Percentiles rank a stretch among this genome's conserved stretches.
Conservation (phyloP, 2,113 vertebrate species). For the Calcarius ornatus region DNA sequence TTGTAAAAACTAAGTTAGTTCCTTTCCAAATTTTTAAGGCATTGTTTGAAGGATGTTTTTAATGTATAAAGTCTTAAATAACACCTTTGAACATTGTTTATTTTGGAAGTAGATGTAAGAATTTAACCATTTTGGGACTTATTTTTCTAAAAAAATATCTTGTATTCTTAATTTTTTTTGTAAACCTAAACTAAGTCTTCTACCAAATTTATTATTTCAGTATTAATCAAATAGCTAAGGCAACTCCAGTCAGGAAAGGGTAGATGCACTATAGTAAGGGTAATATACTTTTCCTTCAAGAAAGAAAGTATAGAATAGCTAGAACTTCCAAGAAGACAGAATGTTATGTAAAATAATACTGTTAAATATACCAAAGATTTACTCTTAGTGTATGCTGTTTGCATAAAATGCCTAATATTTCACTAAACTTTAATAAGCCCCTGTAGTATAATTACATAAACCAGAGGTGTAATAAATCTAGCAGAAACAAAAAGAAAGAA, state of each 20-base stretch:
- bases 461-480: not conserved
- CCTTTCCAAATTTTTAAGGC: not conserved
- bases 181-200: slow-evolving; percentile 48
- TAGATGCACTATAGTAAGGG: not conserved
- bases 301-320: not conserved
- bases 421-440: slow-evolving; percentile 14
- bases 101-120: not conserved
- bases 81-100: not conserved
- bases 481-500: not conserved
- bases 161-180: slow-evolving; percentile 10
- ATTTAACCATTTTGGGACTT: not conserved
- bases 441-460: slow-evolving; percentile 21
- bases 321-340: slow-evolving; percentile 24
- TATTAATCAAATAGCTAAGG: slow-evolving; percentile 33
- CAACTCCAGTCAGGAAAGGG: not conserved
- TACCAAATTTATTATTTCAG: slow-evolving; percentile 41
- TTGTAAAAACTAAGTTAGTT: not conserved
- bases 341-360: slow-evolving; percentile 16
- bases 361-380: slow-evolving; percentile 6
- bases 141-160: not conserved
- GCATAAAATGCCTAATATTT: slow-evolving; percentile 44
- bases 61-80: not conserved
- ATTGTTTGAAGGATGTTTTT: not conserved
- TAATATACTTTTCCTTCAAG: not conserved
- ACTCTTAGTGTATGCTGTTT: slow-evolving; percentile 18